Conservation (phyloP, 2,113 vertebrate species). For the Hippocampus comes region DNA sequence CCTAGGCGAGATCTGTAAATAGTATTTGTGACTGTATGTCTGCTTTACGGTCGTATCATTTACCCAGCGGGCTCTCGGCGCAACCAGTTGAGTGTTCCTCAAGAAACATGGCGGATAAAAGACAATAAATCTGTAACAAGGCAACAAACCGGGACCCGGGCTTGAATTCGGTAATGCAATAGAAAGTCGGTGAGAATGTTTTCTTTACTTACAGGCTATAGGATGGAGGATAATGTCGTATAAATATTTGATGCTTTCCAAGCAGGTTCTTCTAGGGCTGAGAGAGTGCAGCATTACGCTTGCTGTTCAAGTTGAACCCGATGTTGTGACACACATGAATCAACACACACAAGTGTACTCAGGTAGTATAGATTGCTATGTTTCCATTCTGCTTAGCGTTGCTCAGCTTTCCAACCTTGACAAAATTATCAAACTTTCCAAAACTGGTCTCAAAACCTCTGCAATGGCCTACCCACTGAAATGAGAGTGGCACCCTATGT, state of each 20-base stretch:
- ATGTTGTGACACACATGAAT: slow-evolving; percentile 11
- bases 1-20: slow-evolving; percentile 34
- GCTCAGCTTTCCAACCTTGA: slow-evolving; percentile 72
- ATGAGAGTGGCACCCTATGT: neutral
- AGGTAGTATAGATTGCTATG: slow-evolving; percentile 25
- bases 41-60: slow-evolving; percentile 25
- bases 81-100: slow-evolving; percentile 24
- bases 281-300: slow-evolving; percentile 81
- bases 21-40: slow-evolving; percentile 20
- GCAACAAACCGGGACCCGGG: slow-evolving; percentile 13
- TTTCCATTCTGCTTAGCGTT: slow-evolving; percentile 71
- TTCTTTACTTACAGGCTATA: slow-evolving; percentile 57
- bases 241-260: slow-evolving; percentile 81
- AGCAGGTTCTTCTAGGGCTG: slow-evolving; percentile 70
- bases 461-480: no score
- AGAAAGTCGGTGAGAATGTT: slow-evolving; percentile 48
- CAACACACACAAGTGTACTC: neutral
- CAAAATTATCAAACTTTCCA: neutral
- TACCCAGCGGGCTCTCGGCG: slow-evolving; percentile 19
- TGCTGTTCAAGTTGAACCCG: slow-evolving; percentile 73
- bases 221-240: slow-evolving; percentile 70
- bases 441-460: neutral
- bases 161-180: slow-evolving; percentile 40
- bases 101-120: slow-evolving; percentile 32
- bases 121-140: slow-evolving; percentile 28